Evolutionary conservation across 2,113 vertebrate species (phyloP).

Genomic region (Ophthalmolycus amberensis): DNA sequence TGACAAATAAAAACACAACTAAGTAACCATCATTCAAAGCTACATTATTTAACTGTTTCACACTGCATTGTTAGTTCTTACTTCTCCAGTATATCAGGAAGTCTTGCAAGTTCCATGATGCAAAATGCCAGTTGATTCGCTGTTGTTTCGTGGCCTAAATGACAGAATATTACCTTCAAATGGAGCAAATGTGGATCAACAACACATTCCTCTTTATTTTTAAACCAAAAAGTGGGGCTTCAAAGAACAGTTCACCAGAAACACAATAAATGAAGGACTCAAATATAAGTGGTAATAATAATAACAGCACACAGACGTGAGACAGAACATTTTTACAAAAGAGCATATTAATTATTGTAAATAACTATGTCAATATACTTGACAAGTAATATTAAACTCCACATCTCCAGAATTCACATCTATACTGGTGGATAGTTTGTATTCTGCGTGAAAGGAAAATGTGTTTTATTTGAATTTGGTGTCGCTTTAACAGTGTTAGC

Average conservation of each 20-base stretch:
- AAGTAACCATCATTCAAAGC: neutral
- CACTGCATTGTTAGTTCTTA: constrained; percentile 45
- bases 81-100: constrained; percentile 90
- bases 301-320: neutral
- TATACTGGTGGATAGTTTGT: neutral
- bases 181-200: neutral
- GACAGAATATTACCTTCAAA: neutral
- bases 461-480: neutral
- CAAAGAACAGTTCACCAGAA: neutral
- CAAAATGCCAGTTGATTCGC: constrained; percentile 90
- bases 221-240: neutral
- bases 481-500: neutral
- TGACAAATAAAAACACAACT: constrained; percentile 58
- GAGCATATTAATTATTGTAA: neutral
- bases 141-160: constrained; percentile 92
- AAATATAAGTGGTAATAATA: neutral
- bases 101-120: constrained; percentile 88
- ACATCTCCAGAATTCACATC: neutral
- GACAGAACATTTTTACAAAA: neutral
- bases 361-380: neutral
- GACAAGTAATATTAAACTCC: neutral
- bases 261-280: neutral
- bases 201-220: neutral
- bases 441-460: neutral
- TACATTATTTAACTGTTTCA: neutral